A percentile compares a stretch with the other conserved stretches of the same genome.
Evolutionary conservation across 2,797 vertebrate genomes (phyloP).

Genomic region (Delichon dasypus): DNA sequence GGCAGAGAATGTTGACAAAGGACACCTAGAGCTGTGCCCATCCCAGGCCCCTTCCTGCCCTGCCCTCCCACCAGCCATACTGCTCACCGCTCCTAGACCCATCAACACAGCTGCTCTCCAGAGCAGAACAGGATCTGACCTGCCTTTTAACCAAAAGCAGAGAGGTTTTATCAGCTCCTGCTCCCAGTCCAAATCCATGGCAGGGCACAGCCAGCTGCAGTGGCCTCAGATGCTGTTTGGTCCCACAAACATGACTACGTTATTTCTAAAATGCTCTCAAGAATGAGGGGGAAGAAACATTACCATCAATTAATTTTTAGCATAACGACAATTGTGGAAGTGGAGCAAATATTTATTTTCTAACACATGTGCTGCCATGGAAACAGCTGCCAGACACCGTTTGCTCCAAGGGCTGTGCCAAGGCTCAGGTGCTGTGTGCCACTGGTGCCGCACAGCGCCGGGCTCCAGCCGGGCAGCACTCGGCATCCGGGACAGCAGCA

Average conservation of each 20-base stretch:
- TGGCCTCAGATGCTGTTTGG: background rate
- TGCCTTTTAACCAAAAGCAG: background rate
- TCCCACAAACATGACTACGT: background rate
- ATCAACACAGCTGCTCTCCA: background rate
- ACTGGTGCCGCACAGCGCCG: background rate
- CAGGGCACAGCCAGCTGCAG: background rate
- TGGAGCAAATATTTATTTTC: constrained; percentile 35
- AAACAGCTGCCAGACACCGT: background rate
- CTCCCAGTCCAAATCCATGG: background rate
- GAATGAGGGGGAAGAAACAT: background rate
- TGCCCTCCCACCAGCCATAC: background rate
- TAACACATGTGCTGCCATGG: background rate
- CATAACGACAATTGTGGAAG: background rate
- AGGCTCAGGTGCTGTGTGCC: background rate
- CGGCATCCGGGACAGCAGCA: background rate
- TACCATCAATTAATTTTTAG: background rate
- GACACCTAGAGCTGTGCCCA: background rate
- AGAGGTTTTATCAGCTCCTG: background rate
- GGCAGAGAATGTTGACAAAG: background rate
- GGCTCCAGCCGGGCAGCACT: rapidly evolving
- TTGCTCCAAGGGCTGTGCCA: rapidly evolving
- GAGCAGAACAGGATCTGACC: background rate
- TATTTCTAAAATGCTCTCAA: background rate
- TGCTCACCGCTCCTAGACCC: background rate
- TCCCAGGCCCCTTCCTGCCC: background rate